These are phyloP conservation scores for Paraplagusia blochii DNA, from an alignment of 2,113 vertebrate species.

Conservation along the genomic window DNA sequence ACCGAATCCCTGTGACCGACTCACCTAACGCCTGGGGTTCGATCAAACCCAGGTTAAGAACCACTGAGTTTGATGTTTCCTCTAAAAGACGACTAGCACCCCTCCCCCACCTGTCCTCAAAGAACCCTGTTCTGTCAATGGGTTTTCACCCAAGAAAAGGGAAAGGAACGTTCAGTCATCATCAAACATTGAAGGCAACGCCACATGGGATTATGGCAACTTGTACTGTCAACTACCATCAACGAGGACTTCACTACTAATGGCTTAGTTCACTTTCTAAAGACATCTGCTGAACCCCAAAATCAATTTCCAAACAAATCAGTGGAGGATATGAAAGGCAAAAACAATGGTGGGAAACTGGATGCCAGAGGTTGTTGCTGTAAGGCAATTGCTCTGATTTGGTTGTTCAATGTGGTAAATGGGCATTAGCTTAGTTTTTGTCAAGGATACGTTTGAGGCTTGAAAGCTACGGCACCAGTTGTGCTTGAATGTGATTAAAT, in stretches of 20 bases:
- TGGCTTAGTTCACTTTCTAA: too few relatives aligned
- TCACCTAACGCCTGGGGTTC: too few relatives aligned
- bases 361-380: constrained; percentile 38
- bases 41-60: too few relatives aligned
- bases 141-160: constrained; percentile 12
- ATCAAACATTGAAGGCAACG: constrained; percentile 39
- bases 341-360: constrained; percentile 47
- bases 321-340: constrained; percentile 41
- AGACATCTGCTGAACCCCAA: too few relatives aligned
- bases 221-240: too few relatives aligned
- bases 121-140: constrained; percentile 24
- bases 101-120: constrained; percentile 32
- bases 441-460: constrained; percentile 31
- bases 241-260: too few relatives aligned
- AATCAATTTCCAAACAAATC: neutral
- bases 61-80: too few relatives aligned
- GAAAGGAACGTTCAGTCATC: constrained; percentile 15
- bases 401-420: constrained; percentile 42
- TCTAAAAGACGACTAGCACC: constrained; percentile 38
- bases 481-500: constrained; percentile 27
- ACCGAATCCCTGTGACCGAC: too few relatives aligned
- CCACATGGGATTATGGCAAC: too few relatives aligned
- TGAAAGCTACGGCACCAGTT: constrained; percentile 49
- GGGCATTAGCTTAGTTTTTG: constrained; percentile 26
- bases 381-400: constrained; percentile 65